These are phyloP conservation scores for Gorsachius goisagi DNA, from an alignment of 2,113 vertebrate species.

Conservation along the genomic window DNA sequence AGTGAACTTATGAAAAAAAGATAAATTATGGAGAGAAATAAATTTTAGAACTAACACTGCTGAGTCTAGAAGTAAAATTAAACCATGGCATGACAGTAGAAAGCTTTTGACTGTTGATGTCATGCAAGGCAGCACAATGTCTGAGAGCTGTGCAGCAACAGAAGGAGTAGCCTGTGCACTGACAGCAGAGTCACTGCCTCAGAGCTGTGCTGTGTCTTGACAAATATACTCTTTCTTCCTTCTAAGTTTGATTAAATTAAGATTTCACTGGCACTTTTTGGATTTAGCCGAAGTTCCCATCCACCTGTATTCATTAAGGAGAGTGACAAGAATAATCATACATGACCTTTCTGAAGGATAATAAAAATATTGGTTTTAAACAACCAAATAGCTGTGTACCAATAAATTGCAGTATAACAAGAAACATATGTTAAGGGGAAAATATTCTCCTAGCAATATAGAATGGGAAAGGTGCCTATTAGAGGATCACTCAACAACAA, in stretches of 20 bases:
- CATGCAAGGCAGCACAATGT: neutral
- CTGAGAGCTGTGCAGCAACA: neutral
- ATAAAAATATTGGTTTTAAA: neutral
- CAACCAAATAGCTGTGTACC: neutral
- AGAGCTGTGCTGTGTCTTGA: neutral
- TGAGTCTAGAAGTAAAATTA: neutral
- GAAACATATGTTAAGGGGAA: neutral
- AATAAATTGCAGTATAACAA: neutral
- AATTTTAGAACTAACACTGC: neutral
- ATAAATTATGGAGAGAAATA: neutral
- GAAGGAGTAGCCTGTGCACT: neutral
- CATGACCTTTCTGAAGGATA: neutral
- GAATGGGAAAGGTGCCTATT: neutral
- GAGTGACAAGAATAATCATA: neutral
- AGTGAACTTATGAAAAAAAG: neutral
- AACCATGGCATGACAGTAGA: neutral
- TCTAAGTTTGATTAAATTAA: neutral
- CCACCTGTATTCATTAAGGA: neutral
- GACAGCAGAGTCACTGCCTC: neutral
- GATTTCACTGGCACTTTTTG: neutral
- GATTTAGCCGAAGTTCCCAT: neutral
- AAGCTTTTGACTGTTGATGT: neutral
- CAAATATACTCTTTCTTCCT: neutral
- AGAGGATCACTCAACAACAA: neutral
- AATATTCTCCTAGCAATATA: neutral